A percentile compares a stretch with the other conserved stretches of the same genome.
These are phyloP conservation scores for Mus minutoides DNA, from an alignment of 2,797 vertebrate genomes.

Conservation along the genomic window DNA sequence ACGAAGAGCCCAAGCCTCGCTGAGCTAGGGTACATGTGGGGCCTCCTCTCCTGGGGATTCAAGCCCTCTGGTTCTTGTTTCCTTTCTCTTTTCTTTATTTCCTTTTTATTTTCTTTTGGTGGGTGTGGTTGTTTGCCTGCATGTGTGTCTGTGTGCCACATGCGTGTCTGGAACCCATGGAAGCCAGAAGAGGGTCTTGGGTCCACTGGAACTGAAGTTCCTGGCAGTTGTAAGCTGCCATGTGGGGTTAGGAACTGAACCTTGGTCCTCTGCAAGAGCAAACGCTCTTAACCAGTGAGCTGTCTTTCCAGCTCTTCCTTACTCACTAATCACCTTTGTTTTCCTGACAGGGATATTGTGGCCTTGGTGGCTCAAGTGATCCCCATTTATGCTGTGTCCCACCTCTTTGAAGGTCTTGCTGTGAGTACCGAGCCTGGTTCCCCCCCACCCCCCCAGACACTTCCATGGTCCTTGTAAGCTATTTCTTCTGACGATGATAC, in stretches of 20 bases:
- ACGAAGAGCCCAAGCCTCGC: not conserved
- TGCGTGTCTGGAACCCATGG: not conserved
- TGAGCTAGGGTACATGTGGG: not conserved
- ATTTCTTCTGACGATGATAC: not conserved
- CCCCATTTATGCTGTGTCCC: conserved; percentile 85
- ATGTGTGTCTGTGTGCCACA: not conserved
- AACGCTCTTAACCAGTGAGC: not conserved
- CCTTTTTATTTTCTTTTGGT: not conserved
- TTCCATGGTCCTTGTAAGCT: not conserved
- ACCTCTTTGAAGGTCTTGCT: conserved; percentile 87
- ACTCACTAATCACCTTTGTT: conserved; percentile 41
- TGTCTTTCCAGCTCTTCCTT: not conserved
- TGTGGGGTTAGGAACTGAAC: not conserved
- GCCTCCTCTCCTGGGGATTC: too few species aligned
- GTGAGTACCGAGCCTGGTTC: conserved; percentile 80
- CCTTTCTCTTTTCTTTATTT: too few species aligned
- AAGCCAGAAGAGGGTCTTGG: not conserved
- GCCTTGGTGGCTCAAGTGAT: conserved; percentile 86
- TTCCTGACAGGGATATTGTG: conserved; percentile 84
- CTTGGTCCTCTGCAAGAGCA: not conserved
- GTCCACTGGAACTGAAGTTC: not conserved
- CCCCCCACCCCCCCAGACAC: too few species aligned
- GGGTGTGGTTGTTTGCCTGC: not conserved
- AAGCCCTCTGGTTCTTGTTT: not conserved
- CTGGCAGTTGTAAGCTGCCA: not conserved